Evolutionary conservation across 2,113 vertebrate genomes (phyloP), one percentile per base, ranked within the genome.

Genomic region (Candoia aspera): DNA sequence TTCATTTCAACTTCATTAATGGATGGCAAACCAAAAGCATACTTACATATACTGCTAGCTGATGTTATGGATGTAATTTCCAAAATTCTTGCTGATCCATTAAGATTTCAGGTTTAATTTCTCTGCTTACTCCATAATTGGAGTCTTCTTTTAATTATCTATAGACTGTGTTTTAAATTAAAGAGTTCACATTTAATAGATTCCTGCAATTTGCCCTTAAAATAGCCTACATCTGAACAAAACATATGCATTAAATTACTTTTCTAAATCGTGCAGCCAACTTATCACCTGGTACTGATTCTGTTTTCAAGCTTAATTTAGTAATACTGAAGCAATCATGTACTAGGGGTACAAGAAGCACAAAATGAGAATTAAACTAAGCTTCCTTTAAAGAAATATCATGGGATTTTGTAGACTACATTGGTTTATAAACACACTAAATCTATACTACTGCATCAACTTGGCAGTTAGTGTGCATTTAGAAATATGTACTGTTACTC

Each of bases 271-370:
- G 87, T 86, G 79, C 91, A 57, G 92, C 42, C n/a, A 59, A 92
- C 87, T 94, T 87, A 84, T 93, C 90, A 86, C 21, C 83, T 86
- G 13, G 46, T 57, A 58, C 79, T 54, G 42, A 29, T 79, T 90
- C 91, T 87, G 53, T 37, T 91, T 90, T 93, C 93, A 92, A 53
- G 93, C 62, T 91, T 94, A 87, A 86, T 87, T 84, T 86, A 95
- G 91, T 42, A 95, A 91, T 79, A 93, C n/a, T 53, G 94, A 90
- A 87, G 85, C 91, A 84, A 91, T 88, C 84, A 83, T 73, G 62
- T 59, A 90, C 83, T 88, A 42, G 94, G 19, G 62, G 68, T 12
- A 95, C 92, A 46, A 91, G 0, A 5, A 93, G 89, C 33, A 19
- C 33, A 9, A 91, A 90, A 57, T 62, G 79, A 60, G 29, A 94